Evolutionary conservation across 2,113 vertebrate species (phyloP), one percentile per base, ranked within the genome.

Genomic region (Corythaixoides concolor): DNA sequence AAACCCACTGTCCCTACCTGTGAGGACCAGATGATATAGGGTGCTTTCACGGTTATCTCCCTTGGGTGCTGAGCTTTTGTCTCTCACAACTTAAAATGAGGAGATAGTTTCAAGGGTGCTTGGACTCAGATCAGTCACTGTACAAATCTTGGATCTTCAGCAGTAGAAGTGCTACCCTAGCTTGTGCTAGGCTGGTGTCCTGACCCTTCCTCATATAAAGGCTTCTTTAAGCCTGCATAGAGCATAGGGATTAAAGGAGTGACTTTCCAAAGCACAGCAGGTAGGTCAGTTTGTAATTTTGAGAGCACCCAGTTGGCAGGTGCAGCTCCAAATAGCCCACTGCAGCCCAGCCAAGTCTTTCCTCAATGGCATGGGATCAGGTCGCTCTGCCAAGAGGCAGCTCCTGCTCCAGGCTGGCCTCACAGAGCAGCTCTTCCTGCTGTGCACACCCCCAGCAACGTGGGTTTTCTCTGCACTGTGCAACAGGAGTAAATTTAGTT

Each of bases 1-100:
- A 50, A 52, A 45, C 5, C 39, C 17, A 22, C 24, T 0, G 0
- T 50, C 47, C 10, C 37, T 73, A 7, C 32, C 15, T 30, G 17
- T 41, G 33, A 14, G 15, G 15, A 53, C 30, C 30, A 35, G 85
- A 63, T 1, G 3, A 45, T 1, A 12, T 8, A 63, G 32, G 4
- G 13, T 23, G 15, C 3, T 88, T 45, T 58, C 32, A 18, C 14
- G 45, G 11, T 58, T 58, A 43, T 43, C 19, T 28, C 32, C 9
- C n/a, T 55, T 1, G 1, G 33, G 18, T 7, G 23, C 21, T 43
- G 50, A 53, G 9, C 4, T 79, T 82, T 53, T 91, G 35, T 33
- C 12, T 23, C 30, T 76, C 49, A 12, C 11, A 72, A 13, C 12
- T 68, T 39, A 6, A 69, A 30, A 33, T 63, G 20, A 75, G 49